phyloP scores from a whole-genome alignment of 2,113 vertebrate species.

The Triplophysa dalaica region DNA sequence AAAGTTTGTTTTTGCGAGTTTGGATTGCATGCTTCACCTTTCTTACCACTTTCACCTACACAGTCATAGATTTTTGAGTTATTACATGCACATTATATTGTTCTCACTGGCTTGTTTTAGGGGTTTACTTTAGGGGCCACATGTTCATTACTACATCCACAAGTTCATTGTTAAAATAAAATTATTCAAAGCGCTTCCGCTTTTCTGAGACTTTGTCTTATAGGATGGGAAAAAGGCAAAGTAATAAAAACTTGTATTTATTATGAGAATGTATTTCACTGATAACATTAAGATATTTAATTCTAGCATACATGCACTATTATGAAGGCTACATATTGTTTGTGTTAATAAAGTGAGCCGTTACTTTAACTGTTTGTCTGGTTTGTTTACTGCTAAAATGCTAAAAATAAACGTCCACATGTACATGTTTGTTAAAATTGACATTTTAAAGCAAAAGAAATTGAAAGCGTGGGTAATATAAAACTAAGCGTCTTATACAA shows the following conservation, averaged over 20 bases:
- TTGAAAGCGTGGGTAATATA: not conserved
- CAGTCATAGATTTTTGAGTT: not conserved
- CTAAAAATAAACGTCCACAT: not conserved
- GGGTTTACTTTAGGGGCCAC: not conserved
- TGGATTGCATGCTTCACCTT: constrained; percentile 6
- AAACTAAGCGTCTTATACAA: too few species aligned
- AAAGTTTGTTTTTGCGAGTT: not conserved
- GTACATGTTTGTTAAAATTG: not conserved
- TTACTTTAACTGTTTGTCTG: constrained; percentile 41
- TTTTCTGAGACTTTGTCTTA: constrained; percentile 65
- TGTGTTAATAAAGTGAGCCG: constrained; percentile 34
- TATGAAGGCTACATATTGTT: constrained; percentile 41
- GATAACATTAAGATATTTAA: constrained; percentile 14
- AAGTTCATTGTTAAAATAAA: not conserved
- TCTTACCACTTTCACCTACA: not conserved
- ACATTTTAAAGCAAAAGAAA: not conserved
- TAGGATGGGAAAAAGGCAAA: constrained; percentile 76
- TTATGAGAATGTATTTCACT: constrained; percentile 17
- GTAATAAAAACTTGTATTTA: constrained; percentile 57
- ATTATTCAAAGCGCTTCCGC: not conserved
- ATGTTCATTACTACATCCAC: not conserved
- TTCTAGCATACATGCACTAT: constrained; percentile 28
- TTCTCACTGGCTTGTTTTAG: constrained; percentile 7
- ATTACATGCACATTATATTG: constrained; percentile 8
- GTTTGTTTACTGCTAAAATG: constrained; percentile 1